Conservation (phyloP, 2,113 vertebrate genomes). For the Sciurus niger region DNA sequence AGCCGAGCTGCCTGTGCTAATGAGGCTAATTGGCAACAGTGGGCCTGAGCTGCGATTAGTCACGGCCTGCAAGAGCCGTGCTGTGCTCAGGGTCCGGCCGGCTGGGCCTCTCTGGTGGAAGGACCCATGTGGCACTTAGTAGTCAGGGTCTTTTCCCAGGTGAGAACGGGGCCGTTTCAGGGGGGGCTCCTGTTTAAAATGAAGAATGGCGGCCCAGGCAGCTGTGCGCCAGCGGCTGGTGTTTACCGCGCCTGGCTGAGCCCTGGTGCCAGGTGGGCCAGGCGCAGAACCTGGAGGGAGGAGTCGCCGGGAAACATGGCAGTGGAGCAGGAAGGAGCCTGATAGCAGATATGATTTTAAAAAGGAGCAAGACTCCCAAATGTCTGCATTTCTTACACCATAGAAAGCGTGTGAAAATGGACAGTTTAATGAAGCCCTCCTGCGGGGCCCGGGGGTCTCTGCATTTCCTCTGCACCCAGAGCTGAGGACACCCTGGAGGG, state of each 20-base stretch:
- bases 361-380: not conserved
- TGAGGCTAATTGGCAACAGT: constrained; percentile 87
- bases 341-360: not conserved
- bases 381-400: not conserved
- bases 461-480: too few relatives aligned
- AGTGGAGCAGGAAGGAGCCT: not conserved
- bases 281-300: not conserved
- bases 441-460: too few relatives aligned
- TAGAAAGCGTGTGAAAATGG: not conserved
- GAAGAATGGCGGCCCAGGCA: rapidly evolving
- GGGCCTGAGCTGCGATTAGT: constrained; percentile 86
- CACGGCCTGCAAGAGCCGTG: not conserved
- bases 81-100: constrained; percentile 45
- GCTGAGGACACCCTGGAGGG: too few relatives aligned
- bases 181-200: not conserved
- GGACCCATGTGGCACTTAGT: not conserved
- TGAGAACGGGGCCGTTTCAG: not conserved
- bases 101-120: not conserved
- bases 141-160: not conserved
- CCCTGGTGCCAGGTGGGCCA: not conserved
- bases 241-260: rapidly evolving
- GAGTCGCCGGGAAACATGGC: not conserved
- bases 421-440: too few relatives aligned
- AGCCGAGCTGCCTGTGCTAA: constrained; percentile 86
- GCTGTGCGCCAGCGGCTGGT: not conserved